Conservation (phyloP, 2,888 invertebrate species). For the Caenorhabditis sp. region DNA sequence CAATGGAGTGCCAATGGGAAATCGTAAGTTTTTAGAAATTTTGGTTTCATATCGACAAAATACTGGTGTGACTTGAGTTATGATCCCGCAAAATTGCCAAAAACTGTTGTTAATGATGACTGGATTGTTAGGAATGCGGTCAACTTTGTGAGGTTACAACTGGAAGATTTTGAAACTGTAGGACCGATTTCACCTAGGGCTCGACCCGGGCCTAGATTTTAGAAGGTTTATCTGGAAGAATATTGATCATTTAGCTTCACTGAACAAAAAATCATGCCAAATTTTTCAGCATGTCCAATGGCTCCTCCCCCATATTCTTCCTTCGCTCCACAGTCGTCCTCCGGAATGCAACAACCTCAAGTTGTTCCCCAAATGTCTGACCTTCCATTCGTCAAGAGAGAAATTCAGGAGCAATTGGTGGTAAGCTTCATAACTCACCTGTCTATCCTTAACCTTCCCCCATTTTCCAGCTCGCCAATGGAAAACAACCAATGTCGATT, state of each 20-base stretch:
- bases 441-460: not conserved
- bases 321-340: conserved; percentile 30
- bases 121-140: too few species aligned
- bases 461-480: conserved; percentile 36
- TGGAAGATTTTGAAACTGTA: too few species aligned
- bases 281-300: conserved; percentile 62
- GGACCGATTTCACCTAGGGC: too few species aligned
- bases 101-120: too few species aligned
- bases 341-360: conserved; percentile 26
- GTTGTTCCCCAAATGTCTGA: not conserved
- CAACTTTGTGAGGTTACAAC: too few species aligned
- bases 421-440: conserved; percentile 5
- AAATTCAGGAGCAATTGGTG: conserved; percentile 63
- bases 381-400: conserved; percentile 57
- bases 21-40: conserved; percentile 60
- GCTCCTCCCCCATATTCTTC: conserved; percentile 65
- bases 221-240: not conserved
- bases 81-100: too few species aligned
- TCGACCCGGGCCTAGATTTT: too few species aligned
- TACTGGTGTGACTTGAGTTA: too few species aligned
- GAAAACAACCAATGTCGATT: conserved; percentile 63
- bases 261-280: not conserved
- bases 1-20: conserved; percentile 60
- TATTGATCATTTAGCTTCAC: too few species aligned
- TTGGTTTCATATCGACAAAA: too few species aligned